Conservation (phyloP, 2,888 invertebrate species). For the Zeuzera pyrina region DNA sequence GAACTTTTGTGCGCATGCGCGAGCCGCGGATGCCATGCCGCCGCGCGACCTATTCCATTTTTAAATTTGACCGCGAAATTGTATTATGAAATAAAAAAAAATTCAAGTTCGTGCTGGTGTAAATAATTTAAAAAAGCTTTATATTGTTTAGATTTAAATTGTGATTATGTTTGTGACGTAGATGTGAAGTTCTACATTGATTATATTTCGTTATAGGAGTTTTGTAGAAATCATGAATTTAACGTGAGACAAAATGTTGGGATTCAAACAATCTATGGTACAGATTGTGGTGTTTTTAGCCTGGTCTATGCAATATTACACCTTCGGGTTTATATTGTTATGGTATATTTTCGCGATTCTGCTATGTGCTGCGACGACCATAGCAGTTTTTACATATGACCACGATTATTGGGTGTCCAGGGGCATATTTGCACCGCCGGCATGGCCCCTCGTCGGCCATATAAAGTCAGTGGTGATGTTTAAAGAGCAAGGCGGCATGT, state of each 20-base stretch:
- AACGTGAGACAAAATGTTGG: slow-evolving; percentile 43
- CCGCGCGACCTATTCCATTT: slow-evolving; percentile 20
- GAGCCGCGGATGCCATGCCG: slow-evolving; percentile 18
- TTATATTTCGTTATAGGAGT: too few relatives aligned
- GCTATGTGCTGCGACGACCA: slow-evolving; percentile 22
- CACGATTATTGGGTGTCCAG: slow-evolving; percentile 54
- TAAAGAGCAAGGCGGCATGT: slow-evolving; percentile 59
- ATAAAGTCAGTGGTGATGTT: slow-evolving; percentile 49
- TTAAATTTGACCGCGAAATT: not conserved
- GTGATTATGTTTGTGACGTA: not conserved
- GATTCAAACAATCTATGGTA: slow-evolving; percentile 44
- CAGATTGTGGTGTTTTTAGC: slow-evolving; percentile 32
- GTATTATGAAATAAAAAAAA: slow-evolving; percentile 11
- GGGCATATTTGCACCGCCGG: slow-evolving; percentile 55
- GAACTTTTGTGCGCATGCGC: slow-evolving; percentile 31
- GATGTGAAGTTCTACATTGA: too few relatives aligned
- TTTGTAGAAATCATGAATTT: slow-evolving; percentile 21
- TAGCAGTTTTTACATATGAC: slow-evolving; percentile 49
- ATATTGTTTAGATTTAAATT: slow-evolving; percentile 1
- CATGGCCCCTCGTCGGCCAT: slow-evolving; percentile 55
- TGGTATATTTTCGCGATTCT: slow-evolving; percentile 32
- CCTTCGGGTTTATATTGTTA: slow-evolving; percentile 34
- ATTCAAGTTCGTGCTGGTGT: slow-evolving; percentile 26
- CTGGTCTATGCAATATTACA: slow-evolving; percentile 41
- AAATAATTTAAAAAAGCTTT: too few relatives aligned